A percentile compares a stretch with the other conserved stretches of the same genome.
These are phyloP conservation scores for Aurelia sp. DNA, from an alignment of 30 jellyfish, hydroid and myxozoan genomes.

Conservation along the genomic window DNA sequence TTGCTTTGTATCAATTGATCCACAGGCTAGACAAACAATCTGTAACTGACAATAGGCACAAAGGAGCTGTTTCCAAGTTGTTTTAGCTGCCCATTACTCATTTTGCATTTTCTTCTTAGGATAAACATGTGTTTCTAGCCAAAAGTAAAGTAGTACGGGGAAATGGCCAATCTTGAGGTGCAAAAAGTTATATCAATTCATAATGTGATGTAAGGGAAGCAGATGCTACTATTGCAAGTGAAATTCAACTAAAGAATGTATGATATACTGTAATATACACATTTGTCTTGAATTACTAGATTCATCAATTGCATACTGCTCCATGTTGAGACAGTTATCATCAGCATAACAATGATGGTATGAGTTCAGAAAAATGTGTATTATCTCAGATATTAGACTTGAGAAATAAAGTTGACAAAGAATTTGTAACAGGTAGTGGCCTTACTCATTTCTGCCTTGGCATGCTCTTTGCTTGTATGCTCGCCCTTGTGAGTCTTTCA, in stretches of 20 bases:
- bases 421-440: conserved; percentile 1
- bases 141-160: neutral
- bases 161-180: conserved; percentile 7
- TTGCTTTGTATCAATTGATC: neutral
- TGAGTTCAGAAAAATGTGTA: neutral
- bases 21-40: neutral
- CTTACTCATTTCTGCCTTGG: conserved; percentile 29
- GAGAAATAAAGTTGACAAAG: neutral
- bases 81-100: too few species aligned
- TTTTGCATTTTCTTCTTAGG: too few species aligned
- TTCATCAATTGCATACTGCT: neutral
- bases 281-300: too few species aligned
- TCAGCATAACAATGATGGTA: neutral
- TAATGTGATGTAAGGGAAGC: neutral
- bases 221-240: conserved; percentile 4
- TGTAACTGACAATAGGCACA: neutral
- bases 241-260: neutral
- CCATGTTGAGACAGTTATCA: neutral
- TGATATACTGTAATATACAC: too few species aligned
- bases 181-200: neutral
- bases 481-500: conserved; percentile 32
- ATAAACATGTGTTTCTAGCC: neutral
- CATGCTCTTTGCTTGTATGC: conserved; percentile 18
- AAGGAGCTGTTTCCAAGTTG: too few species aligned
- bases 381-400: conserved; percentile 19